Base-by-base conservation (phyloP, 2,888 invertebrate genomes). In the Callimorpha dominula region DNA sequence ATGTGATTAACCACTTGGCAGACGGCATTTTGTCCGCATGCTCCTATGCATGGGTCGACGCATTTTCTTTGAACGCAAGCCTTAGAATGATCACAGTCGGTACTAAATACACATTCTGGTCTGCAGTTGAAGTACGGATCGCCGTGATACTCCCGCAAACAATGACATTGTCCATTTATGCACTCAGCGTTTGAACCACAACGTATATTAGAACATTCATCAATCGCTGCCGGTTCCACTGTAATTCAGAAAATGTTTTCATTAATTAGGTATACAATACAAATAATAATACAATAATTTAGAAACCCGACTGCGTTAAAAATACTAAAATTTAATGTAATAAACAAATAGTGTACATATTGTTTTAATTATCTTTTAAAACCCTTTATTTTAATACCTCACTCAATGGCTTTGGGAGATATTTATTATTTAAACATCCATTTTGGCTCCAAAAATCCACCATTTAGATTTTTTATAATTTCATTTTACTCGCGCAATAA, bases 21-120 rank as follows among this genome's bases (percentile, higher is more conserved):
- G 73, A 95, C 80, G 60, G 97, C 96, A 85, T 95, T 96, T 86
- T 96, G 94, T 52, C 97, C 98, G 91, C 98, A 97, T 20, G 97
- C 97, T 74, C 97, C 97, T 60, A 96, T 94, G 83, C 98, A 98
- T 9, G 98, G 98, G 89, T 98, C 97, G 9, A 96, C 90, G 89
- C 98, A 98, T 93, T 97, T 97, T 86, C 96, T 97, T 87, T 97
- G 96, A 54, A 97, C 95, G 88, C 98, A 98, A 69, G 98, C 97
- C 84, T 96, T 97, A 82, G 96, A 94, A 75, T 96, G 91, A 0
- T 96, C 93, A 88, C 98, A 98, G 80, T 98, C 98, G 3, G 97
- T 96, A 89, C 97, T 98, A 69, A 97, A 96, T 40, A 98, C 96
- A 91, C 98, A 98, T 92, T 98, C 98, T 1, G 98, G 98, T 73